Evolutionary conservation across 2,113 vertebrate genomes (phyloP).

Genomic region (Coreoperca whiteheadi): DNA sequence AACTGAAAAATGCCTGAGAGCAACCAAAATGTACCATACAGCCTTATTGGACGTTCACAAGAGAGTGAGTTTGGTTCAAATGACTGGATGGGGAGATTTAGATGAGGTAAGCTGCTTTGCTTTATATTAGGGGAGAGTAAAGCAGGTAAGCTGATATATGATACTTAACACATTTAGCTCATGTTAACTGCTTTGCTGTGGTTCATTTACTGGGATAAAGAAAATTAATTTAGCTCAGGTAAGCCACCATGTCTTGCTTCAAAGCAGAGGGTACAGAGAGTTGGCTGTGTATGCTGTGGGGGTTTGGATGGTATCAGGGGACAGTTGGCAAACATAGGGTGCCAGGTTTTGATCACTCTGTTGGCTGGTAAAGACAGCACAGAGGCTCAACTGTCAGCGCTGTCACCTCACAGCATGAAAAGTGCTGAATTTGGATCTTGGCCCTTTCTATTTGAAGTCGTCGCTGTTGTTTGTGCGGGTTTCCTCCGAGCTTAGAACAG

Average conservation of each 20-base stretch:
- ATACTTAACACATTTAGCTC: neutral
- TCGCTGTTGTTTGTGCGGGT: neutral
- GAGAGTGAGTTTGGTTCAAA: neutral
- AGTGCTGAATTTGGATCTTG: constrained; percentile 34
- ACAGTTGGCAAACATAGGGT: constrained; percentile 40
- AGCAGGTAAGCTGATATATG: neutral
- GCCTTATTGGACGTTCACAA: neutral
- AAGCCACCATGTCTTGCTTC: constrained; percentile 6
- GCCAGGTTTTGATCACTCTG: constrained; percentile 54
- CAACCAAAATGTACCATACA: neutral
- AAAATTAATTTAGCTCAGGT: constrained; percentile 42
- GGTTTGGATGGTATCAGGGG: constrained; percentile 50
- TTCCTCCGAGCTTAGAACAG: neutral
- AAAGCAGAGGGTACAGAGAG: constrained; percentile 12
- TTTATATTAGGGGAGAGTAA: neutral
- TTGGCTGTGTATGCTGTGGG: constrained; percentile 20
- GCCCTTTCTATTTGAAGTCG: neutral
- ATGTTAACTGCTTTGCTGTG: constrained; percentile 1
- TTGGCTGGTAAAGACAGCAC: constrained; percentile 37
- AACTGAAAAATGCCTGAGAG: neutral
- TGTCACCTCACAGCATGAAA: constrained; percentile 10
- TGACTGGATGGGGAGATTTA: constrained; percentile 3
- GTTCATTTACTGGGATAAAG: neutral
- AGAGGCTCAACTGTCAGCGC: constrained; percentile 40
- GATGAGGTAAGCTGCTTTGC: neutral